phyloP scores from a whole-genome alignment of 1,140 invertebrate genomes.

The Neodiprion lecontei region DNA sequence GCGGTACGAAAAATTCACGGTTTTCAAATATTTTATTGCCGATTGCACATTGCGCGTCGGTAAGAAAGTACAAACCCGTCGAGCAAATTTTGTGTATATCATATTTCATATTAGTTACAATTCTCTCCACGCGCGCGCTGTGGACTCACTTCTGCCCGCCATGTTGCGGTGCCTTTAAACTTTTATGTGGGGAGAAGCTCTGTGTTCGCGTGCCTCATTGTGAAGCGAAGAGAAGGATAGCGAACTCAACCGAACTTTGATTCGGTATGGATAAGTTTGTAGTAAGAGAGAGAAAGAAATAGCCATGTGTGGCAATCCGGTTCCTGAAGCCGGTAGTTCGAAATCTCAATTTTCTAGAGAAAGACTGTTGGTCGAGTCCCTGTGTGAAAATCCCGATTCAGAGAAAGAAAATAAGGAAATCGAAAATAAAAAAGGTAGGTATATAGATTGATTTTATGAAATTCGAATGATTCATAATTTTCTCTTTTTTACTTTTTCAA shows the following conservation, averaged over 20 bases:
- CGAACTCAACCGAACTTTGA: neutral
- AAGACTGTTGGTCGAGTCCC: neutral
- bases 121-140: neutral
- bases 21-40: neutral
- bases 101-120: neutral
- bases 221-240: neutral
- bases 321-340: neutral
- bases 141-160: neutral
- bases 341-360: neutral
- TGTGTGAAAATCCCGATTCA: neutral
- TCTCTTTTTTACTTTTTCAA: neutral
- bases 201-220: neutral
- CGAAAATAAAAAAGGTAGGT: neutral
- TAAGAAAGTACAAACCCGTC: neutral
- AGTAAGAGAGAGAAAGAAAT: conserved; percentile 1
- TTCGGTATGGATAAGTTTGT: conserved; percentile 7
- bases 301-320: neutral
- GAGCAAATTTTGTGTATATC: neutral
- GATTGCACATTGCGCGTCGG: neutral
- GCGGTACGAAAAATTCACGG: neutral
- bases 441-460: neutral
- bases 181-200: neutral
- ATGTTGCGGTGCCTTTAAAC: neutral
- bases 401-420: neutral
- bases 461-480: conserved; percentile 2